phyloP scores from a whole-genome alignment of 2,888 invertebrate genomes.

The Terebella lapidaria region DNA sequence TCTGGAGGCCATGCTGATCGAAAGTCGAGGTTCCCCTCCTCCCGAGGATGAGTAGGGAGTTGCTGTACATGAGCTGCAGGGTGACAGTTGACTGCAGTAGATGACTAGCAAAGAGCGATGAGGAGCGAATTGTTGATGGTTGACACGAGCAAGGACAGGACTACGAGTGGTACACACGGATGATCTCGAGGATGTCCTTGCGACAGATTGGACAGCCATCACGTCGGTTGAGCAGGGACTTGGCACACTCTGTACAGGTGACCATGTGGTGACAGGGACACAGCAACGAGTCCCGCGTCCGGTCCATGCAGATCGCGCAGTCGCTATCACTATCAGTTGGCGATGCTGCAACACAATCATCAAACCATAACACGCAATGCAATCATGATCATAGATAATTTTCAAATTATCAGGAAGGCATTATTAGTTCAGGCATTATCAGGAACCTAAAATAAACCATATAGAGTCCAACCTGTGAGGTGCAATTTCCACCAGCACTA shows the following conservation, averaged over 20 bases:
- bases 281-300: conserved; percentile 52
- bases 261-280: conserved; percentile 56
- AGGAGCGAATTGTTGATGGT: too few relatives aligned
- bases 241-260: conserved; percentile 54
- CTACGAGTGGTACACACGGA: conserved; percentile 49
- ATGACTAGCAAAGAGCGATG: too few relatives aligned
- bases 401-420: background rate
- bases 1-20: too few relatives aligned
- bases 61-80: too few relatives aligned
- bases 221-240: conserved; percentile 49
- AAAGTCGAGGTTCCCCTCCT: too few relatives aligned
- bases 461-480: too few relatives aligned
- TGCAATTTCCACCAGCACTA: too few relatives aligned
- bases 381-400: background rate
- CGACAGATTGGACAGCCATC: conserved; percentile 56
- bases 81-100: too few relatives aligned
- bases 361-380: background rate
- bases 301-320: conserved; percentile 56
- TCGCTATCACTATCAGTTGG: conserved; percentile 41
- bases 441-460: too few relatives aligned
- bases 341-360: conserved; percentile 12
- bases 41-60: too few relatives aligned
- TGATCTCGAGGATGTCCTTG: conserved; percentile 52
- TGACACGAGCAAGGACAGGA: too few relatives aligned
- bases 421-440: background rate